Base-by-base conservation (phyloP, 1,140 invertebrate genomes). In the Trachymyrmex cornetzi region DNA sequence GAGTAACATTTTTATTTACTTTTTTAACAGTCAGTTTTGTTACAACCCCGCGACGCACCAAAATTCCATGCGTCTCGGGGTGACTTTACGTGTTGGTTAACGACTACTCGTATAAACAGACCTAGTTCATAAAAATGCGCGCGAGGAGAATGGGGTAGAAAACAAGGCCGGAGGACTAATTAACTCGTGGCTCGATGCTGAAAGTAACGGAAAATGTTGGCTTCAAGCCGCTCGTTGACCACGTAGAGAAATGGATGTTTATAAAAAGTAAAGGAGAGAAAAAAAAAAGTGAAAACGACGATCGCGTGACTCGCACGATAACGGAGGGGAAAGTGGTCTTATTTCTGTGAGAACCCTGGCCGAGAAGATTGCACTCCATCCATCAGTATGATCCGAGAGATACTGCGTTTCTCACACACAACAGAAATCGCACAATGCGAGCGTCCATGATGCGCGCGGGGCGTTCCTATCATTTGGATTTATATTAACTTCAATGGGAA, bases 381-480 rank as follows among this genome's bases (percentile, higher is more conserved):
- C 69, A 75, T 84, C 80, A 84, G 80, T 48, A 84, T 64, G 80
- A 84, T 84, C 80, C 55, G 55, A 75, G 69, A 84, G 55, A 84
- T 75, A 84, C 38, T 22, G 38, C 44, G 55, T n/a, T 38, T 84
- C 66, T 69, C 80, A 74, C 55, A 61, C 22, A 75, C 69, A 84
- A 75, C 69, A 61, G 55, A 61, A 84, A 75, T 61, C 55, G 38
- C 69, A 84, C 80, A 84, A 84, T 84, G 27, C 69, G 14, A 75
- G n/a, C 11, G 53, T 44, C 55, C 34, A 55, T n/a, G 38, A 44
- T 44, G 64, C 16, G 48, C 48, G 48, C 64, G 24, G 48, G 48
- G 48, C 27, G 48, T 30, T 80, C 12, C 61, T 61, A 61, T 84
- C n/a, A 61, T 63, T 81, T 84, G 30, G 67, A 82, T 84, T 75